Evolutionary conservation across 2,113 vertebrate genomes (phyloP).

Genomic region (Theristicus caerulescens): DNA sequence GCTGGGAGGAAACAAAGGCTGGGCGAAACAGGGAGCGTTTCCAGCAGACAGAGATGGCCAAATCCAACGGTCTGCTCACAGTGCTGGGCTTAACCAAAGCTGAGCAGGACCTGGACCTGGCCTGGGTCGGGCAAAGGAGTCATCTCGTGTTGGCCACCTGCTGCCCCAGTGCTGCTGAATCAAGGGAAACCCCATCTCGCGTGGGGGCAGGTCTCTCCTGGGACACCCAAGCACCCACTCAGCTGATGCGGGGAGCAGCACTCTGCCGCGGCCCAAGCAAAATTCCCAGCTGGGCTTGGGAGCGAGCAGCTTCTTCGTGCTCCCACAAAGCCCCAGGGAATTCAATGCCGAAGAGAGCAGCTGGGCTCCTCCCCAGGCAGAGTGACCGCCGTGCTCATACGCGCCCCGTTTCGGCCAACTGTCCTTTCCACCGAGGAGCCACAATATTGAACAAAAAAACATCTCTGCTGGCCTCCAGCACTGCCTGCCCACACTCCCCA

Average conservation of each 20-base stretch:
- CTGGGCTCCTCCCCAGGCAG: neutral
- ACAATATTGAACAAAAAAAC: neutral
- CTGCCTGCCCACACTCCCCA: neutral
- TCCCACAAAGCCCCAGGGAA: neutral
- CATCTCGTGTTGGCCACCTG: neutral
- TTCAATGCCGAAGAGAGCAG: neutral
- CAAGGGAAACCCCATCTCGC: neutral
- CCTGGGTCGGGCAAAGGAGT: neutral
- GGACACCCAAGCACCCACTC: neutral
- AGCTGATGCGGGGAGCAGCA: neutral
- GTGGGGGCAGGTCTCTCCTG: fast-evolving
- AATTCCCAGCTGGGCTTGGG: neutral
- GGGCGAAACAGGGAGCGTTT: neutral
- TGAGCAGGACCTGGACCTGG: neutral
- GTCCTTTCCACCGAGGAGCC: neutral
- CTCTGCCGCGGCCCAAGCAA: neutral
- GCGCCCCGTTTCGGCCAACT: neutral
- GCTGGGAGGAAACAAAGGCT: slow-evolving; percentile 24
- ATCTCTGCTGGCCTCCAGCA: neutral
- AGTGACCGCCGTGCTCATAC: neutral
- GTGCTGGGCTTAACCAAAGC: neutral
- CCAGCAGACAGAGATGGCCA: neutral
- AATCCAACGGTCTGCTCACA: neutral
- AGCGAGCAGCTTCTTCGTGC: neutral
- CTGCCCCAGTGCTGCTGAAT: fast-evolving